These are phyloP conservation scores for Taenioides sp. DNA, from an alignment of 2,797 vertebrate genomes.

Conservation along the genomic window DNA sequence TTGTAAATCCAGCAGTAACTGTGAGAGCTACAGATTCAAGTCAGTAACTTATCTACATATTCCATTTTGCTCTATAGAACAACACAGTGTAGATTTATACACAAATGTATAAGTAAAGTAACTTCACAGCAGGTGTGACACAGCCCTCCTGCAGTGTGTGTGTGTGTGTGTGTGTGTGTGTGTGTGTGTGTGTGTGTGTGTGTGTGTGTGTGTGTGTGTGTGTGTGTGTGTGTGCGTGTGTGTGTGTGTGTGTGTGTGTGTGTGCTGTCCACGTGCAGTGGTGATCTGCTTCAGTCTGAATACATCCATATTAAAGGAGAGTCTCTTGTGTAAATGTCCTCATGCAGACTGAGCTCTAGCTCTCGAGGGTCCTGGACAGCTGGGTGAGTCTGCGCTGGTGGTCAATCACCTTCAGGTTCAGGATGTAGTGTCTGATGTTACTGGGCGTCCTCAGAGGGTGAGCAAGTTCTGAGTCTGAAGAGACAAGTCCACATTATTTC, in stretches of 20 bases:
- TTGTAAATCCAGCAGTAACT: too few species aligned
- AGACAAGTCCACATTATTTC: background rate
- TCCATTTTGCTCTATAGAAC: conserved; percentile 29
- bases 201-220: too few species aligned
- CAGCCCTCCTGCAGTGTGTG: conserved; percentile 12
- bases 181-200: too few species aligned
- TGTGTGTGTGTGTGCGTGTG: conserved; percentile 3
- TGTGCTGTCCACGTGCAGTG: conserved; percentile 11
- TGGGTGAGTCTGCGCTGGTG: conserved; percentile 88
- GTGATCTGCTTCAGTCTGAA: conserved; percentile 4
- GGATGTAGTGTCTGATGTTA: conserved; percentile 84
- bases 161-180: too few species aligned
- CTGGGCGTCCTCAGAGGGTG: conserved; percentile 78
- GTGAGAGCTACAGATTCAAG: too few species aligned
- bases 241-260: too few species aligned
- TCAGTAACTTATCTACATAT: background rate
- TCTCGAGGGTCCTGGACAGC: conserved; percentile 85
- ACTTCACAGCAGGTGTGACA: conserved; percentile 7
- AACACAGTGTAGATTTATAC: conserved; percentile 26
- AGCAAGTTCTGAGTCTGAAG: conserved; percentile 85
- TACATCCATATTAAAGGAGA: background rate
- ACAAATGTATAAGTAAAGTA: background rate
- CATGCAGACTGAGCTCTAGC: conserved; percentile 58
- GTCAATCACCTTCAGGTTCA: conserved; percentile 92
- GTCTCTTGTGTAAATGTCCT: conserved; percentile 21